Evolutionary conservation across 37 sponge, comb jelly and placozoan genomes (phyloP).

Genomic region (Chondrilla cf. caribensis): DNA sequence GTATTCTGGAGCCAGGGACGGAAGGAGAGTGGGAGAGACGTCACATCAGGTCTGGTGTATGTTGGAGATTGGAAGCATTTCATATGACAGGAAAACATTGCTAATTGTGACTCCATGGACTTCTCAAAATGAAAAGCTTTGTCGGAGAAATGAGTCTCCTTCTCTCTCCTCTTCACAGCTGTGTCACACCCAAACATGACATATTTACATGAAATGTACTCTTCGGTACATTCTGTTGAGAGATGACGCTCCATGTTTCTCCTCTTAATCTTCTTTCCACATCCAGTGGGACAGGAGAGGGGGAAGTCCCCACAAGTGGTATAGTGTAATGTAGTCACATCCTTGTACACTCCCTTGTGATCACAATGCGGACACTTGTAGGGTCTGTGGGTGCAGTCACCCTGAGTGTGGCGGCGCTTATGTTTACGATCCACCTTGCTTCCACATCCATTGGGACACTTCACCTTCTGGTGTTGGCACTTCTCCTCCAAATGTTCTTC

Average conservation of each 20-base stretch:
- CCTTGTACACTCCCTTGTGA: neutral
- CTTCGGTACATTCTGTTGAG: neutral
- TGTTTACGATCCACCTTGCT: neutral
- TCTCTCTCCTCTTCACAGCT: neutral
- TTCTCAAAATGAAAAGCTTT: too few relatives aligned
- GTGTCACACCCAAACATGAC: constrained; percentile 41
- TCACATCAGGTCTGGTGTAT: too few relatives aligned
- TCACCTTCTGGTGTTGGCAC: constrained; percentile 31
- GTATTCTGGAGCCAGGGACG: neutral
- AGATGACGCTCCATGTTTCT: constrained; percentile 19
- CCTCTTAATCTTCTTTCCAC: constrained; percentile 1
- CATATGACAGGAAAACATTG: too few relatives aligned
- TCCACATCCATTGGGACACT: constrained; percentile 18
- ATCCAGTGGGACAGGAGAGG: constrained; percentile 36
- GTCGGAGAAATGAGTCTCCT: neutral
- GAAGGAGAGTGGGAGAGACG: neutral
- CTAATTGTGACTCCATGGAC: too few relatives aligned
- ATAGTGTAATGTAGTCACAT: neutral
- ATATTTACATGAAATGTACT: constrained; percentile 41
- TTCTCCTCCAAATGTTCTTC: constrained; percentile 15
- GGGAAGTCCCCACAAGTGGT: constrained; percentile 31
- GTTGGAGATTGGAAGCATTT: too few relatives aligned
- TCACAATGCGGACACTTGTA: constrained; percentile 23
- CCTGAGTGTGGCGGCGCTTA: neutral
- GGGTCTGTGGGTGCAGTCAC: neutral